These are phyloP conservation scores for Amblyteles armatorius DNA, from an alignment of 2,888 invertebrate genomes.

Conservation along the genomic window DNA sequence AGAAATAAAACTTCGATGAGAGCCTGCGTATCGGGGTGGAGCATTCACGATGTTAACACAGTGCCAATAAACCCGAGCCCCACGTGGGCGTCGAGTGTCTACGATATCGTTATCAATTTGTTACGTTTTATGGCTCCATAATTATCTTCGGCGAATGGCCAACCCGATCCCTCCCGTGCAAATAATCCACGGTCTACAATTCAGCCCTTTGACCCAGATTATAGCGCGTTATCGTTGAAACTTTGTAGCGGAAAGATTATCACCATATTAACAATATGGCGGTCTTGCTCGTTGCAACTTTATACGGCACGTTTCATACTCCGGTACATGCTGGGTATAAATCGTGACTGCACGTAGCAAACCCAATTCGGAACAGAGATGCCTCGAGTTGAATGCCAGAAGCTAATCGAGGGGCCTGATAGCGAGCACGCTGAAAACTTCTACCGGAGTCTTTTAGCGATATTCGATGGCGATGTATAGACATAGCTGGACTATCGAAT, in stretches of 20 bases:
- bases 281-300: not conserved
- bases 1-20: conserved; percentile 10
- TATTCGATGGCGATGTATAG: conserved; percentile 1
- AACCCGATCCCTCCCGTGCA: not conserved
- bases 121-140: conserved; percentile 14
- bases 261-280: not conserved
- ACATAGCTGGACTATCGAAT: conserved; percentile 30
- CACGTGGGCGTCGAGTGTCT: conserved; percentile 18
- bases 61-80: conserved; percentile 41
- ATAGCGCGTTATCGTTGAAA: conserved; percentile 43
- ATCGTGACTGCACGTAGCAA: conserved; percentile 43
- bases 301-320: conserved; percentile 26
- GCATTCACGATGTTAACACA: conserved; percentile 10
- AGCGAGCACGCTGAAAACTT: conserved; percentile 40
- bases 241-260: conserved; percentile 51
- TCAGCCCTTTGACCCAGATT: conserved; percentile 51
- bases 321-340: conserved; percentile 21
- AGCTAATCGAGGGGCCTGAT: conserved; percentile 52
- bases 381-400: conserved; percentile 52
- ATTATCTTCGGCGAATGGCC: conserved; percentile 47
- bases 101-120: conserved; percentile 7
- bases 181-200: conserved; percentile 48
- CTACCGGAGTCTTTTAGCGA: conserved; percentile 17
- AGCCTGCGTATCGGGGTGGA: conserved; percentile 6
- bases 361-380: conserved; percentile 37